Conservation (phyloP, 30 jellyfish, hydroid and myxozoan genomes). For the Pelagia noctiluca region DNA sequence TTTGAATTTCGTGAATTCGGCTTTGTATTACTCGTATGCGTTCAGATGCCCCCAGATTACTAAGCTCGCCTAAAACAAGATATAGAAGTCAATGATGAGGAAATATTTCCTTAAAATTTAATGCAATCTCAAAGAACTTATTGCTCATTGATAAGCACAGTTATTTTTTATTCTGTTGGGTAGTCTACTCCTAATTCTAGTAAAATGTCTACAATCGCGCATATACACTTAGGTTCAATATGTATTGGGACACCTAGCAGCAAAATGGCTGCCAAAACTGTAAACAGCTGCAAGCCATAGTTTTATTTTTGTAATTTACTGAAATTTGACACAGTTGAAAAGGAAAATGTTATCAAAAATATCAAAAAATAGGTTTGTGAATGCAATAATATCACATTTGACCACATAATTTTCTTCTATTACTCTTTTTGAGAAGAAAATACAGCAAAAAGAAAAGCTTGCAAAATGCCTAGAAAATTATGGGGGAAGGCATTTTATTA, state of each 20-base stretch:
- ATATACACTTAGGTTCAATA: not conserved
- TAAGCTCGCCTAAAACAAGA: slow-evolving; percentile 60
- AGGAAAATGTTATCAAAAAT: not conserved
- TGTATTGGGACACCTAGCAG: not conserved
- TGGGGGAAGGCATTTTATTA: too few species aligned
- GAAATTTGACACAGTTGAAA: not conserved
- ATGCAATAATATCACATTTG: too few species aligned
- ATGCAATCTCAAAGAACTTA: not conserved
- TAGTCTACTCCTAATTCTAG: not conserved
- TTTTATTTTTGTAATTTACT: not conserved
- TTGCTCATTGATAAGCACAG: not conserved
- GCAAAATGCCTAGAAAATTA: too few species aligned
- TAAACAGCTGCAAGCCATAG: not conserved
- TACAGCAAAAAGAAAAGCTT: too few species aligned
- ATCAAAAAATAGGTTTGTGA: too few species aligned
- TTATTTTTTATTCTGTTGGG: not conserved
- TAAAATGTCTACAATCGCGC: not conserved
- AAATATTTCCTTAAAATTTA: not conserved
- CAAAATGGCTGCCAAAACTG: not conserved
- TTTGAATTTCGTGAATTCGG: slow-evolving; percentile 86
- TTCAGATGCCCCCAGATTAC: slow-evolving; percentile 79
- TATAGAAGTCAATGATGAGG: not conserved
- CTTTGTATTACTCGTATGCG: slow-evolving; percentile 86
- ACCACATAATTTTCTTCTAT: too few species aligned
- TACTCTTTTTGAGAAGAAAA: too few species aligned